phyloP scores from a whole-genome alignment of 2,113 vertebrate species.

The Psophia crepitans region DNA sequence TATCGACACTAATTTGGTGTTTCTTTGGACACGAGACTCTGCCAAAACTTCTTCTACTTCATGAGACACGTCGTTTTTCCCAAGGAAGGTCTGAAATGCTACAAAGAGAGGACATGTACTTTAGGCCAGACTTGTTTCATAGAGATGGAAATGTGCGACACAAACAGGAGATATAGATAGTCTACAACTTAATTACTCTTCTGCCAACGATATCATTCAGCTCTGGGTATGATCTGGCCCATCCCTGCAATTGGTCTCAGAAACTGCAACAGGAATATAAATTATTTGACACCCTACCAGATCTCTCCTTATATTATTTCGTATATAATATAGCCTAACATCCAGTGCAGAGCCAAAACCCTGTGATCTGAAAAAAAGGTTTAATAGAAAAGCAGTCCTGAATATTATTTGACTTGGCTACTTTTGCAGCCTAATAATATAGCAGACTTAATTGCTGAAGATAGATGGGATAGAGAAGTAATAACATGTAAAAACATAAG shows the following conservation, averaged over 20 bases:
- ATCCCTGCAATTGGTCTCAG: not conserved
- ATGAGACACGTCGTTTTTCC: constrained; percentile 81
- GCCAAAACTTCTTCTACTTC: constrained; percentile 86
- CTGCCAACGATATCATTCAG: not conserved
- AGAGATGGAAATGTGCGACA: not conserved
- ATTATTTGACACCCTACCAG: not conserved
- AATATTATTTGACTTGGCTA: not conserved
- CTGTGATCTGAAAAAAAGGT: not conserved
- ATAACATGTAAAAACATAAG: fast-evolving
- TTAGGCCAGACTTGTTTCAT: not conserved
- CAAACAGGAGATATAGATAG: not conserved
- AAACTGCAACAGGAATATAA: not conserved
- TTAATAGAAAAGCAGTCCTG: not conserved
- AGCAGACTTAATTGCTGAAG: not conserved
- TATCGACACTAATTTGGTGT: constrained; percentile 68
- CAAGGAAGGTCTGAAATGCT: constrained; percentile 90
- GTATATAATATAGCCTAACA: not conserved
- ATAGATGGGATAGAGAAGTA: not conserved
- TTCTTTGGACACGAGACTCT: constrained; percentile 79
- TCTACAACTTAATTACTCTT: not conserved
- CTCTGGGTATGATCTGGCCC: not conserved
- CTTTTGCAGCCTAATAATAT: not conserved
- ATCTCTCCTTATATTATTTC: not conserved
- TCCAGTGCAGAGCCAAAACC: not conserved
- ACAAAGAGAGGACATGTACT: not conserved